phyloP scores from a whole-genome alignment of 2,888 invertebrate genomes.

The Trissonchulus sp. region DNA sequence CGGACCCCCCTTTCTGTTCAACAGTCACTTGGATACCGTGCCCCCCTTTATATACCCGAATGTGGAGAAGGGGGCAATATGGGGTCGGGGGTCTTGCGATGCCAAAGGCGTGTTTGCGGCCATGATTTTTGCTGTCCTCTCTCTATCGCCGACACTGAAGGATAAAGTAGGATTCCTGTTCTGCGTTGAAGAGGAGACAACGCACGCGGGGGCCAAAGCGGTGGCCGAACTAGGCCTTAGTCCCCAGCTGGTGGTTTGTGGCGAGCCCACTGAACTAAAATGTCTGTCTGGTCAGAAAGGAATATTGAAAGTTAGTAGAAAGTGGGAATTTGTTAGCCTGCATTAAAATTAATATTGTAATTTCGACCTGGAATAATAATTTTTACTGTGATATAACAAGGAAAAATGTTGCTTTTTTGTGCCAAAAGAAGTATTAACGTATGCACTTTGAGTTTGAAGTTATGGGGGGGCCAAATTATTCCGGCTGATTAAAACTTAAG shows the following conservation, averaged over 20 bases:
- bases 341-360: no score
- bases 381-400: no score
- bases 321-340: no score
- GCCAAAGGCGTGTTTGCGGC: constrained; percentile 47
- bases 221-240: not conserved
- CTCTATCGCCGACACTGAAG: constrained; percentile 32
- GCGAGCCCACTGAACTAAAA: constrained; percentile 47
- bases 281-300: constrained; percentile 47
- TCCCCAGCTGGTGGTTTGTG: constrained; percentile 40
- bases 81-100: constrained; percentile 46
- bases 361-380: no score
- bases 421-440: no score
- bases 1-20: constrained; percentile 41
- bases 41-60: constrained; percentile 46
- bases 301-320: constrained; percentile 39
- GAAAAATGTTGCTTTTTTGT: no score
- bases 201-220: constrained; percentile 41
- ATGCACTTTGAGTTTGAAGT: no score
- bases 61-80: constrained; percentile 40
- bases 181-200: constrained; percentile 47
- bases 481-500: no score
- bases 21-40: constrained; percentile 49
- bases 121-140: constrained; percentile 44
- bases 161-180: constrained; percentile 44
- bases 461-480: no score